Evolutionary conservation across 2,888 invertebrate species (phyloP), one percentile per base, ranked within the genome.

Genomic region (Microplitis manilae): DNA sequence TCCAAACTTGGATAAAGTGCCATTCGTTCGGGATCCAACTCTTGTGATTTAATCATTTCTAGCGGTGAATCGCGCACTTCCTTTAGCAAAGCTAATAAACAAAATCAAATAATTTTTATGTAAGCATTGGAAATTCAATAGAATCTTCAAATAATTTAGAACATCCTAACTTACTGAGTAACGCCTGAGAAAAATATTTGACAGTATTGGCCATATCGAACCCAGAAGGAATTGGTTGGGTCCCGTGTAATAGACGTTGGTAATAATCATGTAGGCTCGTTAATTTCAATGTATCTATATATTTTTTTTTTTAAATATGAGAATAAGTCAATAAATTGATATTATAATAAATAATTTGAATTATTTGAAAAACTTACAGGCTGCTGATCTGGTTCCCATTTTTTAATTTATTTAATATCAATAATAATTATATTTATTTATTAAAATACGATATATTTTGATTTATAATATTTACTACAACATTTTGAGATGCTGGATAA

Each of bases 191-290:
- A 92, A 99, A 99, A 91, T 98, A 98, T 90, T 98, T 98, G 87
- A 99, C 94, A 77, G 98, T 98, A 91, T 97, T 98, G 81, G 98
- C 97, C 90, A 99, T 97, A 91, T 99, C 99, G 80, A 95, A 93
- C 81, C 98, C 98, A 79, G 97, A 96, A 62, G 99, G 99, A 84
- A 96, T 93, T 79, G 99, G 98, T 90, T 96, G 94, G 84, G 95
- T 93, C 86, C 96, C 96, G 92, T 98, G 97, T 90, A 96, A 94
- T 84, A 98, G 93, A 83, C 98, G 94, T 87, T 96, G 93, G 91
- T 99, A 97, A 91, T 96, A 98, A 91, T 99, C 99, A 91, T 98
- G 97, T 83, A 99, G 94, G 90, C 96, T 98, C 87, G 98, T 95
- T 89, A 99, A 95, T 93, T 99, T 99, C 85, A 98, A 97, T 88